Percentiles rank a stretch among this genome's conserved stretches.
Evolutionary conservation across 2,888 invertebrate species (phyloP).

Genomic region (Hirtodrosophila duncani): DNA sequence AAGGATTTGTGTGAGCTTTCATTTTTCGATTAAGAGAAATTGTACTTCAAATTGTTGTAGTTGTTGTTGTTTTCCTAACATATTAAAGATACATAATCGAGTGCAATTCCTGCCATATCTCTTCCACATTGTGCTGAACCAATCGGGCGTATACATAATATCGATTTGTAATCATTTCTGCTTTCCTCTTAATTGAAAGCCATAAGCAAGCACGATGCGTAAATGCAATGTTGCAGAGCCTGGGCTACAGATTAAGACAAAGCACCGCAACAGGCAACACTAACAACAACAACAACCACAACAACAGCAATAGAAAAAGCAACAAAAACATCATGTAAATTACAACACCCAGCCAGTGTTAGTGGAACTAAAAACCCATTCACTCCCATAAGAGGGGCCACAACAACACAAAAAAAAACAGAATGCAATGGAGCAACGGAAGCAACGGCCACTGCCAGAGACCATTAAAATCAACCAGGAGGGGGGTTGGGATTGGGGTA

Average conservation of each 20-base stretch:
- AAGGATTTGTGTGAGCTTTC: no score
- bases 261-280: slow-evolving; percentile 48
- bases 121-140: background rate
- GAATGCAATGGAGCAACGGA: slow-evolving; percentile 6
- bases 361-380: no score
- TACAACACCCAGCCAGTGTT: no score
- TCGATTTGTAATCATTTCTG: slow-evolving; percentile 30
- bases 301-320: background rate
- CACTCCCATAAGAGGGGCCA: slow-evolving; percentile 1
- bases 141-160: slow-evolving; percentile 23
- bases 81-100: no score
- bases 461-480: slow-evolving; percentile 12
- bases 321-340: slow-evolving; percentile 40
- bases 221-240: slow-evolving; percentile 46
- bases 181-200: slow-evolving; percentile 55
- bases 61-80: no score
- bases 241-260: slow-evolving; percentile 59
- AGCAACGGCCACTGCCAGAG: slow-evolving; percentile 9
- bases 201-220: slow-evolving; percentile 34
- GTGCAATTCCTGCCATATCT: no score
- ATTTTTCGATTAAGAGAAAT: no score
- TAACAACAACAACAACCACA: slow-evolving; percentile 10
- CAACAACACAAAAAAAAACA: slow-evolving; percentile 4
- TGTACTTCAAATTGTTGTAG: no score
- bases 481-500: background rate